Evolutionary conservation across 2,888 invertebrate species (phyloP), one percentile per base, ranked within the genome.

Genomic region (Drosophila quinaria): DNA sequence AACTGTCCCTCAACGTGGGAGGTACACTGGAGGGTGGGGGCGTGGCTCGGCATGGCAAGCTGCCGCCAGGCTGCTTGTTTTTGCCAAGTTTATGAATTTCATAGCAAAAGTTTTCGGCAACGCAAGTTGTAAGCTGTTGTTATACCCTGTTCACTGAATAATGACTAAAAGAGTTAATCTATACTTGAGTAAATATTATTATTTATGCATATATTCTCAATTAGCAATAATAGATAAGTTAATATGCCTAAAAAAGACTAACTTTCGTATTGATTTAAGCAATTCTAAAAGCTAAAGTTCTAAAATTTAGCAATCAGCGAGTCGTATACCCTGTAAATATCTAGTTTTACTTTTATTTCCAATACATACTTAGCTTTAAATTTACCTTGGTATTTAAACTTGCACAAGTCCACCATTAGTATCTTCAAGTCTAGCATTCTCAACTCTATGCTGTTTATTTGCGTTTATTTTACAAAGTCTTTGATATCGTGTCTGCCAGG

Each of bases 11-110:
- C 60, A 59, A 22, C 37, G 19, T 1, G 22, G 39, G 8, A 4
- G 17, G 39, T 3, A n/a, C 50, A 6, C 19, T 5, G 0, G n/a
- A n/a, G n/a, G 10, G 10, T 2, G 19, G 15, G 37, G n/a, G 5
- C 13, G 33, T 9, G 25, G 49, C 11, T 17, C 10, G 17, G 35
- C 29, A 33, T n/a, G 35, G 47, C 60, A 62, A 55, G 69, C 59
- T 68, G 73, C 68, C 58, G 54, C 44, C 59, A 58, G 39, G 49
- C 72, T 67, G 71, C 78, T 78, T 86, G 81, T 85, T 78, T 58
- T 81, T 78, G 78, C 72, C 82, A 87, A 87, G 90, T 89, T 89
- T 87, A 87, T 86, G 78, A 87, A 82, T 86, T 86, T 89, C 90
- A 85, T 89, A 78, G 89, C 76, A 67, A 89, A 86, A 87, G 65